Evolutionary conservation across 2,888 invertebrate species (phyloP).

Genomic region (Salticus scenicus): DNA sequence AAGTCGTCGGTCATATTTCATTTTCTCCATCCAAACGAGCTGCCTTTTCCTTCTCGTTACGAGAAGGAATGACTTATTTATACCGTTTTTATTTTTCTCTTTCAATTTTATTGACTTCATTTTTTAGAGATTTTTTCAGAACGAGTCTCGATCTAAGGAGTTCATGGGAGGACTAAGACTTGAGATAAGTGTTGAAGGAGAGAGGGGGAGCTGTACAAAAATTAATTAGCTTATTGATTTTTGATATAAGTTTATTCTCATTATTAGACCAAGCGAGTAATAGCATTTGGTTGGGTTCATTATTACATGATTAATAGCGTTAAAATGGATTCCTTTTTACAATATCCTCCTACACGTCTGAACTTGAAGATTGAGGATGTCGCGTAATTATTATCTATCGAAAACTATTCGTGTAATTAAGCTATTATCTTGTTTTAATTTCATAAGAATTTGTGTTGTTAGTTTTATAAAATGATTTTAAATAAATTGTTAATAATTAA

Average conservation of each 20-base stretch:
- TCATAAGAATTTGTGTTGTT: too few species aligned
- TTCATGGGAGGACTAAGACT: background rate
- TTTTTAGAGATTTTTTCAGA: background rate
- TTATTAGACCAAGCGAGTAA: background rate
- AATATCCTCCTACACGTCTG: background rate
- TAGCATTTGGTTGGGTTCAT: constrained; percentile 5
- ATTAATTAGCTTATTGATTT: constrained; percentile 19
- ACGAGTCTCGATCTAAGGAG: background rate
- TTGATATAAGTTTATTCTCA: constrained; percentile 11
- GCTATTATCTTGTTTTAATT: background rate
- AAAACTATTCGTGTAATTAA: background rate
- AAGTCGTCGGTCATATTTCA: constrained; percentile 55
- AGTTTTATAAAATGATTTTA: too few species aligned
- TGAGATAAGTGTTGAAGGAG: background rate
- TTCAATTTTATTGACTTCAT: constrained; percentile 2
- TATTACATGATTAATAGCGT: constrained; percentile 12
- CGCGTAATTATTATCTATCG: background rate
- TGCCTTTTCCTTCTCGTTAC: constrained; percentile 39
- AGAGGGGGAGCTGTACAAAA: background rate
- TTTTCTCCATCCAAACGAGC: constrained; percentile 38
- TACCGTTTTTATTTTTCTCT: constrained; percentile 31
- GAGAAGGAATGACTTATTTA: constrained; percentile 48
- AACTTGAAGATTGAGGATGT: background rate
- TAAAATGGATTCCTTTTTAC: constrained; percentile 2
- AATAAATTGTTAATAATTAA: too few species aligned